These are phyloP conservation scores for Phylloscopus trochiloides DNA, from an alignment of 2,113 vertebrate genomes.

Conservation along the genomic window DNA sequence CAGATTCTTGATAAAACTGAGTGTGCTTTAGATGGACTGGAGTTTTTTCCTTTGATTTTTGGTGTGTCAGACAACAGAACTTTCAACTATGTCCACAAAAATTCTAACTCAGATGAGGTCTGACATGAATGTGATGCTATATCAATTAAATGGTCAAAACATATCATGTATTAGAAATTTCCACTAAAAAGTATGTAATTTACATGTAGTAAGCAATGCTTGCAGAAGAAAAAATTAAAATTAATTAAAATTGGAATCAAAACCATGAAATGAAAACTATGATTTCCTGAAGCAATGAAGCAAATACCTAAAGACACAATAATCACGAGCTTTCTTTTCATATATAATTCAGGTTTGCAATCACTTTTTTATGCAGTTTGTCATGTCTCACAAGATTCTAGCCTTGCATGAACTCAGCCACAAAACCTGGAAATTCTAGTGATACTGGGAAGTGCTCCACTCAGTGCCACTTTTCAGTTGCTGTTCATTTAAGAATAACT, in stretches of 20 bases:
- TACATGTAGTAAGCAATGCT: background rate
- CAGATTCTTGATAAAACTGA: background rate
- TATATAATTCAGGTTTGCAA: background rate
- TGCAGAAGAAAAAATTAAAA: background rate
- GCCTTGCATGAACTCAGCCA: background rate
- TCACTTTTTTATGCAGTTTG: background rate
- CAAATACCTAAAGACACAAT: background rate
- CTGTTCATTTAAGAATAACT: background rate
- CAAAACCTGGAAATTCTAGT: background rate
- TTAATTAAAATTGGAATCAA: constrained; percentile 26
- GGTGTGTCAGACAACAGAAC: background rate
- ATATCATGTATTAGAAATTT: background rate
- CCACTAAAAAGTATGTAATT: background rate
- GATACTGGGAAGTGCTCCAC: background rate
- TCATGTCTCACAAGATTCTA: background rate
- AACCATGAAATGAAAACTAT: background rate
- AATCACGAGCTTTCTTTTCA: background rate
- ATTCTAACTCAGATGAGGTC: background rate
- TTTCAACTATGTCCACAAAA: background rate
- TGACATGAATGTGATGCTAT: background rate
- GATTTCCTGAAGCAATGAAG: background rate
- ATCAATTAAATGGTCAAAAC: background rate
- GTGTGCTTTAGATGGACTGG: background rate
- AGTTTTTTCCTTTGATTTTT: background rate
- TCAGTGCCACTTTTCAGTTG: background rate